Evolutionary conservation across 2,113 vertebrate species (phyloP).

Genomic region (Sphaerodactylus townsendi): DNA sequence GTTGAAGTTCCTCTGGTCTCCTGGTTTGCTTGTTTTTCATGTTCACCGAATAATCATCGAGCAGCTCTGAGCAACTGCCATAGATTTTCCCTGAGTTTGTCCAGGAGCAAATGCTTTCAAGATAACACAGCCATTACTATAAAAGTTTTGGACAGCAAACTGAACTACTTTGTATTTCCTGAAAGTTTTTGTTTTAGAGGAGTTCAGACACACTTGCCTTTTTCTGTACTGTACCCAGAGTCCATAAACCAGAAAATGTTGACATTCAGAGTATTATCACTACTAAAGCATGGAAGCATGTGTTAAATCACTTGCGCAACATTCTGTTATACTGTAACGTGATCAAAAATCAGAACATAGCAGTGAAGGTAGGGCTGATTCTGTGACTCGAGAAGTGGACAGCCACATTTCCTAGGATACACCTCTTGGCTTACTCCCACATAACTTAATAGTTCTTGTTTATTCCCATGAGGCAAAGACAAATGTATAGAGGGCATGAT

Average conservation of each 20-base stretch:
- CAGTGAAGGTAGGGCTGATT: background rate
- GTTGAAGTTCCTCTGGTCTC: background rate
- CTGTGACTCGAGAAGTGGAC: background rate
- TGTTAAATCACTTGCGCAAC: background rate
- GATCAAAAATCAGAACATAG: background rate
- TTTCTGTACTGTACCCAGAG: background rate
- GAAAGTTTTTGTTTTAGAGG: background rate
- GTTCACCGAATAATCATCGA: background rate
- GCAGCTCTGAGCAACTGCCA: background rate
- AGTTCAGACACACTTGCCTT: background rate
- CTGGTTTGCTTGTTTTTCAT: too few species aligned
- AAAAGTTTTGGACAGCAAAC: background rate
- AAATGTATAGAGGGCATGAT: background rate
- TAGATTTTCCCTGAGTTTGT: background rate
- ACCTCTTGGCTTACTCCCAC: background rate
- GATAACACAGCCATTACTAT: background rate
- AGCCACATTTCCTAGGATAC: background rate
- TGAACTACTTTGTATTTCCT: background rate
- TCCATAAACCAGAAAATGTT: background rate
- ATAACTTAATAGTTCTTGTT: background rate
- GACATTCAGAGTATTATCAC: background rate
- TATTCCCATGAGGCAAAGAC: background rate
- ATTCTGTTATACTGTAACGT: background rate
- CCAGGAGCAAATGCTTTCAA: background rate
- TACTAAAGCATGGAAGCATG: background rate